A percentile compares a stretch with the other conserved stretches of the same genome.
phyloP scores from a whole-genome alignment of 2,888 invertebrate genomes.

The Torymus tubicola region DNA sequence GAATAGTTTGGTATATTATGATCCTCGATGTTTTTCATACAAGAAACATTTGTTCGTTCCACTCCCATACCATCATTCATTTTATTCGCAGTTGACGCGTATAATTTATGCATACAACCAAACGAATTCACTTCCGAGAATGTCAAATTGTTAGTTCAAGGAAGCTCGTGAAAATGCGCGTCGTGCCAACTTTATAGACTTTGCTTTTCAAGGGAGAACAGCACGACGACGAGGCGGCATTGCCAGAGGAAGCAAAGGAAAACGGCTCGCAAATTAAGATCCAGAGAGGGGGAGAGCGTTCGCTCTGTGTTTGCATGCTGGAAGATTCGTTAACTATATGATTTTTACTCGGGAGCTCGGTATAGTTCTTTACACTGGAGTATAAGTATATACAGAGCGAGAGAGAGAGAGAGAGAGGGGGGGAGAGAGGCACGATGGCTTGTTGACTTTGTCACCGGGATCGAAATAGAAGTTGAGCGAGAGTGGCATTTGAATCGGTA shows the following conservation, averaged over 20 bases:
- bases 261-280: constrained; percentile 22
- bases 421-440: neutral
- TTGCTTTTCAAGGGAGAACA: constrained; percentile 30
- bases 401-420: too few species aligned
- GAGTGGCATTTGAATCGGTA: constrained; percentile 30
- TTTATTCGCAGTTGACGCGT: too few species aligned
- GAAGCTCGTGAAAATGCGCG: constrained; percentile 10
- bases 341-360: constrained; percentile 24
- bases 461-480: constrained; percentile 1
- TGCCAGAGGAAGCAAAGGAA: neutral
- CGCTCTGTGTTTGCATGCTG: constrained; percentile 22
- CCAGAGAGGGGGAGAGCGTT: neutral
- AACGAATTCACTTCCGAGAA: constrained; percentile 3
- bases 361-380: neutral
- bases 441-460: constrained; percentile 21
- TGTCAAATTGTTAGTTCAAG: neutral
- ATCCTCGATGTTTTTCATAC: too few species aligned
- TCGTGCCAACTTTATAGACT: constrained; percentile 50
- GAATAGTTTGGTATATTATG: too few species aligned
- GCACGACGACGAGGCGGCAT: neutral
- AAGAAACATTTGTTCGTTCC: neutral
- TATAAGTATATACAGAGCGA: too few species aligned
- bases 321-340: constrained; percentile 29
- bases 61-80: neutral
- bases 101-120: neutral